Percentiles rank a stretch among this genome's conserved stretches.
Conservation (phyloP, 2,888 invertebrate species). For the Willowsia nigromaculata region DNA sequence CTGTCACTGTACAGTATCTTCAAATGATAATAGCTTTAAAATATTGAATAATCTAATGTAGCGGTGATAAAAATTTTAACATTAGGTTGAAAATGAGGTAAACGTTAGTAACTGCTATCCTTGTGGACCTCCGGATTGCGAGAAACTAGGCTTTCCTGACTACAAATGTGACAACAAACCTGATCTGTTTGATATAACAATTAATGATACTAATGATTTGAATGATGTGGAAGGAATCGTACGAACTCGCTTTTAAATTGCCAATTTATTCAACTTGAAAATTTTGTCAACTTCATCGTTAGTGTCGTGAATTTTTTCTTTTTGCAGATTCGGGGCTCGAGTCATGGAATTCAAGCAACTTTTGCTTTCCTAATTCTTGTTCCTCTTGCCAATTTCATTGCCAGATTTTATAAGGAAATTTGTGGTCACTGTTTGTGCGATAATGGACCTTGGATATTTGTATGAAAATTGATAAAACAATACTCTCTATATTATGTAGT, state of each 20-base stretch:
- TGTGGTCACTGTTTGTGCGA: slow-evolving; percentile 26
- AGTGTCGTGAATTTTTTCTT: neutral
- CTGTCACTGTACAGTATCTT: too few relatives aligned
- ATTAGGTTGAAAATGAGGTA: neutral
- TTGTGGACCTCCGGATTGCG: neutral
- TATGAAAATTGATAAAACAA: neutral
- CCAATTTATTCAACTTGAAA: neutral
- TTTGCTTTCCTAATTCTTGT: slow-evolving; percentile 26
- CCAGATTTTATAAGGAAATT: slow-evolving; percentile 39
- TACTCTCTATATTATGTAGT: neutral
- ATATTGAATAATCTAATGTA: too few relatives aligned
- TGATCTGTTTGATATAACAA: neutral
- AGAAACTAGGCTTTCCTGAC: neutral
- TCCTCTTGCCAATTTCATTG: slow-evolving; percentile 48
- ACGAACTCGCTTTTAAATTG: neutral
- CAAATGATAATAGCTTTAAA: too few relatives aligned
- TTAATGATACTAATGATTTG: neutral
- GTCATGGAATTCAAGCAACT: slow-evolving; percentile 4
- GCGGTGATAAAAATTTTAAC: too few relatives aligned
- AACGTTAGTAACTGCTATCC: neutral
- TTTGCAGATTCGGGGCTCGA: neutral
- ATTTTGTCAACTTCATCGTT: neutral
- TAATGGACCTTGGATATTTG: slow-evolving; percentile 53
- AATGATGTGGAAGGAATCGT: neutral
- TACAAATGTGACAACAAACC: neutral